Evolutionary conservation across 2,113 vertebrate genomes (phyloP), one percentile per base, ranked within the genome.

Genomic region (Cryptomyrus ogoouensis): DNA sequence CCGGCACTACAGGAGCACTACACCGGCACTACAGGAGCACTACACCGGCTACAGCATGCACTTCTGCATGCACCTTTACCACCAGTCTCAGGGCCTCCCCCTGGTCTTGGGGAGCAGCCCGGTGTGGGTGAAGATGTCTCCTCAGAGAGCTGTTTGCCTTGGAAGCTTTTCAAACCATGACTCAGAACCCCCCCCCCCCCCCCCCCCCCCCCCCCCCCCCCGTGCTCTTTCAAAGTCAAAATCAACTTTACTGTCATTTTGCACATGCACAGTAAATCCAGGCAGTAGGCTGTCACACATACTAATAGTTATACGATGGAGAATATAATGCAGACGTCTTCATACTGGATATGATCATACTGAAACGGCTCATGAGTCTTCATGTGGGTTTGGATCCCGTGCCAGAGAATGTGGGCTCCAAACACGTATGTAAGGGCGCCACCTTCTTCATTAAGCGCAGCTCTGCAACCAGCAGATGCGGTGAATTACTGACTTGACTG

Each of bases 101-200:
- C 52, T 19, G 35, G 46, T 66, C 50, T 47, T 58, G 39, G 80
- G 31, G 52, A 56, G 52, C 13, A 31, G 35, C 42, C 42, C 8
- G 0, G 13, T 62, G 80, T 84, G 53, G 52, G 53, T 84, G 89
- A 47, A 12, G 80, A 10, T 21, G 35, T 21, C 52, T 89, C 77
- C 77, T 56, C 35, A 47, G 77, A 27, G 49, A 87, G 83, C 3
- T 15, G 15, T 85, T 56, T 58, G 5, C 83, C 42, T 56, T 87
- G 89, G 83, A 49, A 24, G 19, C 53, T 35, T 35, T 70, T 70
- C 89, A 90, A 44, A 50, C 83, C 89, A 87, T 53, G 31, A 90
- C 83, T 85, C 4, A 83, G 44, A 10, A 31, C 1, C n/a, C 31
- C 1, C 31, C 31, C 31, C 39, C 0, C 4, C 39, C 21, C 12